Percentiles rank a stretch among this genome's conserved stretches.
phyloP scores from a whole-genome alignment of 1,140 invertebrate species.

The Hycleus cichorii region DNA sequence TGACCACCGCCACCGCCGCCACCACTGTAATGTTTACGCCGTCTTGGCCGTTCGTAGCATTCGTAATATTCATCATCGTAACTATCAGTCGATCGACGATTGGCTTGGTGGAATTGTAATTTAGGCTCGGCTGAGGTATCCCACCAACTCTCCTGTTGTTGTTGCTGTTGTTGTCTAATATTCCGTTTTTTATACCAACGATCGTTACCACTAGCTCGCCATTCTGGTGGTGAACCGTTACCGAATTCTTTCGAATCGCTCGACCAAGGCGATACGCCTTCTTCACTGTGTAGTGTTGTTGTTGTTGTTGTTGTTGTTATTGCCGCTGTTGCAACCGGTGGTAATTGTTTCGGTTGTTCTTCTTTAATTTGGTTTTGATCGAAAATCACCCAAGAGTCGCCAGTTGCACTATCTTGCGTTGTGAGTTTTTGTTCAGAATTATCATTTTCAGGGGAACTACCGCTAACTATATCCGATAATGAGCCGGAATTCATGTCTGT shows the following conservation, averaged over 20 bases:
- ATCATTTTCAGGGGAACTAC: constrained; percentile 51
- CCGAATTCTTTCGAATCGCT: constrained; percentile 64
- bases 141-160: constrained; percentile 41
- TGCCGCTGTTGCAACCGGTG: constrained; percentile 22
- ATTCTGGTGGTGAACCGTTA: constrained; percentile 41
- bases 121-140: constrained; percentile 37
- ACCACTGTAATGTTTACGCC: constrained; percentile 22
- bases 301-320: constrained; percentile 19
- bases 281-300: constrained; percentile 42
- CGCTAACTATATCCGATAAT: constrained; percentile 51
- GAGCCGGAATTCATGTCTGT: constrained; percentile 47
- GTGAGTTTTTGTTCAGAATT: constrained; percentile 35
- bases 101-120: constrained; percentile 30
- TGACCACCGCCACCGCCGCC: constrained; percentile 41
- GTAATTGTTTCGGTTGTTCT: background rate
- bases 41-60: constrained; percentile 34
- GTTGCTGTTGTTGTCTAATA: constrained; percentile 40
- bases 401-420: constrained; percentile 10
- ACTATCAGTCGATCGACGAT: constrained; percentile 39
- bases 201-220: constrained; percentile 42
- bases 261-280: constrained; percentile 64
- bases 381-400: constrained; percentile 40
- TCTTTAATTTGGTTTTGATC: constrained; percentile 27
- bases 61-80: constrained; percentile 40
- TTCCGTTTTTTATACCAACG: constrained; percentile 41